phyloP scores from a whole-genome alignment of 2,797 vertebrate genomes.

The Myotis myotis region DNA sequence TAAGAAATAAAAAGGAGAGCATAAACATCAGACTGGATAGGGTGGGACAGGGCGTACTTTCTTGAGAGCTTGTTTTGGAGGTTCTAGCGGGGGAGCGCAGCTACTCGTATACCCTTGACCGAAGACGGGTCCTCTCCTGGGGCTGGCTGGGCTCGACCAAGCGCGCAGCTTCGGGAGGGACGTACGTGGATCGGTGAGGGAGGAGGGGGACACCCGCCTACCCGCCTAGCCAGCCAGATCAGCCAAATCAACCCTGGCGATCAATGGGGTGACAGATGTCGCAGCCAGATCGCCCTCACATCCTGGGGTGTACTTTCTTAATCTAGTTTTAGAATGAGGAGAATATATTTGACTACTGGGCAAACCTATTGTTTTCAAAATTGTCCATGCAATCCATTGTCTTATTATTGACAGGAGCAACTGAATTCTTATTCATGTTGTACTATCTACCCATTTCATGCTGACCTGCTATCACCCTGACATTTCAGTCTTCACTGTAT shows the following conservation, averaged over 20 bases:
- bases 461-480: neutral
- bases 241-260: no score
- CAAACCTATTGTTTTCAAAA: conserved; percentile 9
- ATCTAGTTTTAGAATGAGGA: neutral
- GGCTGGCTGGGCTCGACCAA: no score
- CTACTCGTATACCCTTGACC: no score
- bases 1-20: neutral
- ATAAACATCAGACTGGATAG: neutral
- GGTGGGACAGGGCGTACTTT: neutral
- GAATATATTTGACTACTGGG: neutral
- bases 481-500: neutral
- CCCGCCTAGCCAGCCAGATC: no score
- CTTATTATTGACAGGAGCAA: neutral
- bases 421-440: neutral
- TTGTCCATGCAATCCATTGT: neutral
- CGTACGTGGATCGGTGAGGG: no score
- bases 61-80: no score
- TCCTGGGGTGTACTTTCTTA: neutral
- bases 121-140: no score
- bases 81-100: no score
- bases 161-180: no score
- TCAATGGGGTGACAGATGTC: no score
- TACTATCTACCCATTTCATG: neutral
- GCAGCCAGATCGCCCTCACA: no score
- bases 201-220: no score